Base-by-base conservation (phyloP, 2,113 vertebrate species). In the Cyanoliseus patagonus region DNA sequence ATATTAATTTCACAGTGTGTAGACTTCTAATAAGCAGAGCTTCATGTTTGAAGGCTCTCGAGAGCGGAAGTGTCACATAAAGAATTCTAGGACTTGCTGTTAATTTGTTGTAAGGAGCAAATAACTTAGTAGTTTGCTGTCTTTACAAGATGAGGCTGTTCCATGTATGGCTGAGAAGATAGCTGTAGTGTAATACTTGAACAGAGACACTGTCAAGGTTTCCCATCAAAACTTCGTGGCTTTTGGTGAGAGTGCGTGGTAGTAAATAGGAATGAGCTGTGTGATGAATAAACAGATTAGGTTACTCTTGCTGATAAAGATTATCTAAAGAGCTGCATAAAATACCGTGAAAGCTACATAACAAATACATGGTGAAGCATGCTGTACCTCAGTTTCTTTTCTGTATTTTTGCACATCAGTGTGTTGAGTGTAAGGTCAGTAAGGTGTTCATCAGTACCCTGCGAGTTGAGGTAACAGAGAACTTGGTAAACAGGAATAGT, bases 351-450 rank as follows among this genome's bases (percentile, higher is more conserved):
- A 52, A 69, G 25, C 1, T 2, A 9, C 42, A 51, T 17, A 90
- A 31, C 11, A 53, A 75, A 46, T 7, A 6, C 4, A 3, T 0
- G 1, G 33, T 55, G 35, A 57, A 64, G 49, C 11, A 3, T 12
- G 24, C 8, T 8, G 53, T 73, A 31, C 35, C 83, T 92, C 67
- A 11, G 66, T 66, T 87, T 87, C 63, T 57, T n/a, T 42, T 44
- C 5, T 17, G 7, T 39, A 2, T 67, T 69, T 35, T 46, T 93
- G 23, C 12, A 4, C 0, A 0, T 24, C 8, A 13, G 6, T 28
- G 17, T 46, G 17, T 3, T 28, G 75, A 47, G 44, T 37, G 16
- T 57, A 3, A 64, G 47, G 93, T 47, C 33, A 17, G 10, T 23
- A 10, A 51, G 57, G 37, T 78, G 41, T 35, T 83, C 13, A 1